Evolutionary conservation across 2,888 invertebrate species (phyloP).

Genomic region (Eulithis testata): DNA sequence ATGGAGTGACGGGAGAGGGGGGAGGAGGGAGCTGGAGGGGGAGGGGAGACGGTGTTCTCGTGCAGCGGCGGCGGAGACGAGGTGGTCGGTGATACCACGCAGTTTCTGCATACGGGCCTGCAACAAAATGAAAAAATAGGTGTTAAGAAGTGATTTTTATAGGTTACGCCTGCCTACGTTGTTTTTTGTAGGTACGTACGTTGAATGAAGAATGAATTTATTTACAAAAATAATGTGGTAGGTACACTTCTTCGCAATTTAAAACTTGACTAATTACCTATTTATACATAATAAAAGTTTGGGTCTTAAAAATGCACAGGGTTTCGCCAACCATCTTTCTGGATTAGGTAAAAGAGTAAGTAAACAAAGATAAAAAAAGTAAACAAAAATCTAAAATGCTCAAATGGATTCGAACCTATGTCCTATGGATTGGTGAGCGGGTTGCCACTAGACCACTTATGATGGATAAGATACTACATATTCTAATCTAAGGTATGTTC

Average conservation of each 20-base stretch:
- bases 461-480: not conserved
- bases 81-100: constrained; percentile 86
- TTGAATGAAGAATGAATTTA: no score
- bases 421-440: not conserved
- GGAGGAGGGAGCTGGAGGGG: constrained; percentile 72
- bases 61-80: constrained; percentile 75
- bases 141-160: not conserved
- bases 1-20: constrained; percentile 65
- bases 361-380: no score
- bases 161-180: no score
- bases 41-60: constrained; percentile 69
- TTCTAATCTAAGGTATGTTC: not conserved
- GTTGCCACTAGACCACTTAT: not conserved
- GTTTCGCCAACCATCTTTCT: no score
- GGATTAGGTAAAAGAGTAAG: no score
- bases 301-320: no score
- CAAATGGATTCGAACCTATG: not conserved
- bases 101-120: constrained; percentile 94
- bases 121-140: constrained; percentile 49
- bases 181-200: no score
- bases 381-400: no score
- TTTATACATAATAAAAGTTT: no score
- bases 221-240: no score
- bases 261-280: no score
- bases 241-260: no score